Evolutionary conservation across 2,888 invertebrate species (phyloP).

Genomic region (Acrocyrtus sp.): DNA sequence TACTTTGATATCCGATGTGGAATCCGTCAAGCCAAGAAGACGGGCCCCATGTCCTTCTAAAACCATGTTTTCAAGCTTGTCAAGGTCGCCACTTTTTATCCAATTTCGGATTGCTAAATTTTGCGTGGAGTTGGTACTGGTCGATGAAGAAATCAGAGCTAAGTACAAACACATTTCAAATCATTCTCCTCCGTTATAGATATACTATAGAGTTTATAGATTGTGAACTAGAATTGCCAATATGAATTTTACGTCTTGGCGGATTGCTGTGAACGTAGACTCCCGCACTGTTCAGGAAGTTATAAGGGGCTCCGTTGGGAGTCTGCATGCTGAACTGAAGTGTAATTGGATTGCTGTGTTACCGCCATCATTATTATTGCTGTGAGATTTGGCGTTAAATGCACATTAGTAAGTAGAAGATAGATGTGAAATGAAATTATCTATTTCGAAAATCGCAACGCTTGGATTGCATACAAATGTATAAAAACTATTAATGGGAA

Average conservation of each 20-base stretch:
- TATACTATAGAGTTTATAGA: no score
- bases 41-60: slow-evolving; percentile 76
- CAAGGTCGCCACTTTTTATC: slow-evolving; percentile 73
- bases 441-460: no score
- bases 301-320: background rate
- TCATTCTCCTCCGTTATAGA: no score
- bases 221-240: no score
- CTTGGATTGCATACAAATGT: no score
- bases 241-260: slow-evolving; percentile 75
- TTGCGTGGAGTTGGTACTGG: background rate
- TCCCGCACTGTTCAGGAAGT: slow-evolving; percentile 66
- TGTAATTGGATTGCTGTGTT: slow-evolving; percentile 8
- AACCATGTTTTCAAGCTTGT: slow-evolving; percentile 75
- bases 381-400: no score
- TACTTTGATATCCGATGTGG: slow-evolving; percentile 72
- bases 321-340: no score
- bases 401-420: no score
- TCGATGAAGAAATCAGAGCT: slow-evolving; percentile 14
- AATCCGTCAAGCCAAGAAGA: slow-evolving; percentile 71
- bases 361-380: slow-evolving; percentile 24
- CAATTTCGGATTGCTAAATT: slow-evolving; percentile 69
- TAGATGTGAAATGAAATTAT: no score
- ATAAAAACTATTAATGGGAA: no score
- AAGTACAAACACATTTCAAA: no score
- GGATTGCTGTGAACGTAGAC: slow-evolving; percentile 75